Base-by-base conservation (phyloP, 92 coral and sea anemone species). In the Muricea muricata region DNA sequence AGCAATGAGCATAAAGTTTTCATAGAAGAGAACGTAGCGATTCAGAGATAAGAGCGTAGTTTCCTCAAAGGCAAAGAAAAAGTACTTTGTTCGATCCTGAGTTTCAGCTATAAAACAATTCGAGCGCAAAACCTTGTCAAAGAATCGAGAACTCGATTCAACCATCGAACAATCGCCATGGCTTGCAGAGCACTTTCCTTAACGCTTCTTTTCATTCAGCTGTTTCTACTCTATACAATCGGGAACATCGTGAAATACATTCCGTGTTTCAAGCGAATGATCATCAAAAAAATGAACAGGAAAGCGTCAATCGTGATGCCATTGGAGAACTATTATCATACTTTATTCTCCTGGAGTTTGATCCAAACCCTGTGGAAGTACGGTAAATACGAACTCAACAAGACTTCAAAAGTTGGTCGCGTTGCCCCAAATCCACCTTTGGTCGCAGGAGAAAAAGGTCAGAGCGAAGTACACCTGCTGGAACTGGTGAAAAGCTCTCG, bases 321-420 rank as follows among this genome's bases (percentile, higher is more conserved):
- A 6, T 55, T 69, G 9, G 98, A 93, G 7, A 88, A 89, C 25
- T 94, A 94, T 77, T 94, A 97, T 97, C 87, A 91, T 41, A 67
- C 93, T 7, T 89, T 94, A 54, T 94, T 94, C 78, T 69, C 92
- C 68, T 75, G 88, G 77, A 74, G 90, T 46, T 90, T 94, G 93
- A 86, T 94, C 11, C 82, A 84, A 32, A 84, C 93, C 13, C 30
- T 78, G 18, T 78, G 83, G 83, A 56, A 35, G 17, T 81, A 24
- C 85, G 55, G 69, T 12, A 76, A 26, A 54, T 17, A 69, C 24
- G 82, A 90, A 79, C 60, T 91, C 66, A 81, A 91, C 85, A 91
- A 91, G 73, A 71, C 37, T 30, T 55, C 90, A 31, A 58, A 33
- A 21, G 79, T 50, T 1, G 90, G 86, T 1, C 55, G 65, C 23